Conservation (phyloP, 2,797 vertebrate species). For the Enteromius afrohamiltoni region DNA sequence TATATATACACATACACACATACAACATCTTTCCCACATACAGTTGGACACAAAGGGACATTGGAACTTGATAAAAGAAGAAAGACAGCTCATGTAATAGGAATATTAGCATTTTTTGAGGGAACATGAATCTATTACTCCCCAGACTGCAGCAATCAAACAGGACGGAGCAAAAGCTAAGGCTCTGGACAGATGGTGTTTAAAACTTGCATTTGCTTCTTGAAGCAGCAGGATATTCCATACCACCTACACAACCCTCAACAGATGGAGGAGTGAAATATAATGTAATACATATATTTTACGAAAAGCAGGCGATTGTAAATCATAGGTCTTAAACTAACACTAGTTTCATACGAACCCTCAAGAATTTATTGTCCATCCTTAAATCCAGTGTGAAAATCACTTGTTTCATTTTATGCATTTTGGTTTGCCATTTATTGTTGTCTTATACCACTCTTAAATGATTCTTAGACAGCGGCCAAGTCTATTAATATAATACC, state of each 20-base stretch:
- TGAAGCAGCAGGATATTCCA: slow-evolving; percentile 43
- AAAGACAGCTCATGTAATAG: background rate
- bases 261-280: slow-evolving; percentile 38
- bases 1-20: no score
- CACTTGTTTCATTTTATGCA: background rate
- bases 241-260: slow-evolving; percentile 44
- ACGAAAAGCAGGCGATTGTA: slow-evolving; percentile 1
- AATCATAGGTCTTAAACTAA: background rate
- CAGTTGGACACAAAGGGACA: background rate
- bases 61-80: background rate
- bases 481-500: background rate
- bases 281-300: slow-evolving; percentile 10
- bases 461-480: background rate
- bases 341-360: background rate
- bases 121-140: slow-evolving; percentile 15
- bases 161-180: slow-evolving; percentile 25
- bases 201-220: slow-evolving; percentile 45
- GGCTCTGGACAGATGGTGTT: slow-evolving; percentile 52
- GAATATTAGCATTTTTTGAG: background rate
- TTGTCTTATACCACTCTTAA: background rate
- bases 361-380: background rate
- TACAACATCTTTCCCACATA: slow-evolving; percentile 1
- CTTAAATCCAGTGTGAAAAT: background rate
- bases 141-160: slow-evolving; percentile 13
- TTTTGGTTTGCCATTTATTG: background rate